These are phyloP conservation scores for Todiramphus saurophagus DNA, from an alignment of 2,113 vertebrate genomes.

Conservation along the genomic window DNA sequence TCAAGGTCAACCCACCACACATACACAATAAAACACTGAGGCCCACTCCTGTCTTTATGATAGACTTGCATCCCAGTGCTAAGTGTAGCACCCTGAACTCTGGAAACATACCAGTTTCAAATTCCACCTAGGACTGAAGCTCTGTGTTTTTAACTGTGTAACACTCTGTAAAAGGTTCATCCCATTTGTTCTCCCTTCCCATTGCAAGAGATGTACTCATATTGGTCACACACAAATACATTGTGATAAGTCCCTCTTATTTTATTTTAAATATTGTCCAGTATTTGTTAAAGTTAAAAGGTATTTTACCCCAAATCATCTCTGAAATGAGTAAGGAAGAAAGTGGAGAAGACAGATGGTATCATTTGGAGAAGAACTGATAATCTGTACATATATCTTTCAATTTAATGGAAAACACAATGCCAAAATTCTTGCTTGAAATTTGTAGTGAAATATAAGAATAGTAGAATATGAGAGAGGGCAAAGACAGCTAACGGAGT, in stretches of 20 bases:
- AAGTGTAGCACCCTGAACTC: neutral
- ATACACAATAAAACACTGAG: neutral
- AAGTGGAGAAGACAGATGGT: conserved; percentile 38
- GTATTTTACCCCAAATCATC: neutral
- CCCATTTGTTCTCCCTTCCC: neutral
- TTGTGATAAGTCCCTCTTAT: neutral
- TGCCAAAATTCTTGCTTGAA: conserved; percentile 63
- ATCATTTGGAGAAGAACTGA: conserved; percentile 45
- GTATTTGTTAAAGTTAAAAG: conserved; percentile 1
- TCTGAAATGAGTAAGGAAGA: neutral
- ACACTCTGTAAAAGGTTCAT: neutral
- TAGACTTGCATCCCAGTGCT: rapidly evolving
- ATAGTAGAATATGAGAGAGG: conserved; percentile 1
- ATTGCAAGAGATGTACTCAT: neutral
- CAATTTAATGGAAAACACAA: conserved; percentile 23
- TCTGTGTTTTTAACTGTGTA: neutral
- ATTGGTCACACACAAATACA: neutral
- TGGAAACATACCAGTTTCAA: neutral
- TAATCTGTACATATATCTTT: conserved; percentile 45
- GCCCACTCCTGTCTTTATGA: neutral
- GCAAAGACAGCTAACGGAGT: conserved; percentile 24
- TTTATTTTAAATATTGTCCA: neutral
- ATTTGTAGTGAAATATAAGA: conserved; percentile 25
- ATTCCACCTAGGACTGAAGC: neutral
- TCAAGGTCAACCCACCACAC: neutral